A percentile compares a stretch with the other conserved stretches of the same genome.
Evolutionary conservation across 2,888 invertebrate genomes (phyloP).

Genomic region (Cataglyphis rosenhaueri): DNA sequence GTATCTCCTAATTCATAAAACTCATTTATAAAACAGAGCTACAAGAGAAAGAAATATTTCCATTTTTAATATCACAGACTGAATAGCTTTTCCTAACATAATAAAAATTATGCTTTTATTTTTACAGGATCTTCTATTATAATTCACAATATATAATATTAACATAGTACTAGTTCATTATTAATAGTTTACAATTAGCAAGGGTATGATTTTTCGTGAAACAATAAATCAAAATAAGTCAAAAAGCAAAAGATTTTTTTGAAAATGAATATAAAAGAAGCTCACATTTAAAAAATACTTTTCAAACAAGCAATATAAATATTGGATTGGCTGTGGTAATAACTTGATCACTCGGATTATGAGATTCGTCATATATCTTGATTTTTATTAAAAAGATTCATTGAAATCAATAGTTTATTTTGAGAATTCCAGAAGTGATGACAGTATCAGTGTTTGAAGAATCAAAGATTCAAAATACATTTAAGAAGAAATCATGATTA

Average conservation of each 20-base stretch:
- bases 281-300: neutral
- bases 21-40: neutral
- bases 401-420: neutral
- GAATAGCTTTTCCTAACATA: neutral
- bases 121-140: neutral
- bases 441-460: neutral
- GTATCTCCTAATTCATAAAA: neutral
- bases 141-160: neutral
- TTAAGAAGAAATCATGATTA: neutral
- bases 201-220: neutral
- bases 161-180: neutral
- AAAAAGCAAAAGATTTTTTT: neutral
- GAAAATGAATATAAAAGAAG: neutral
- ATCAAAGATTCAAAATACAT: neutral
- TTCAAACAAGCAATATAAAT: neutral
- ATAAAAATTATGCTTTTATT: neutral
- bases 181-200: neutral
- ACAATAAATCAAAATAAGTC: neutral
- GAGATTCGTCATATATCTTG: neutral
- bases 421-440: neutral
- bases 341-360: neutral
- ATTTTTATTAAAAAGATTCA: neutral
- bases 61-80: slow-evolving; percentile 11
- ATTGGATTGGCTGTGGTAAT: neutral
- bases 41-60: neutral